A percentile compares a stretch with the other conserved stretches of the same genome.
phyloP scores from a whole-genome alignment of 2,888 invertebrate genomes.

The Sphaeridia pumilis region DNA sequence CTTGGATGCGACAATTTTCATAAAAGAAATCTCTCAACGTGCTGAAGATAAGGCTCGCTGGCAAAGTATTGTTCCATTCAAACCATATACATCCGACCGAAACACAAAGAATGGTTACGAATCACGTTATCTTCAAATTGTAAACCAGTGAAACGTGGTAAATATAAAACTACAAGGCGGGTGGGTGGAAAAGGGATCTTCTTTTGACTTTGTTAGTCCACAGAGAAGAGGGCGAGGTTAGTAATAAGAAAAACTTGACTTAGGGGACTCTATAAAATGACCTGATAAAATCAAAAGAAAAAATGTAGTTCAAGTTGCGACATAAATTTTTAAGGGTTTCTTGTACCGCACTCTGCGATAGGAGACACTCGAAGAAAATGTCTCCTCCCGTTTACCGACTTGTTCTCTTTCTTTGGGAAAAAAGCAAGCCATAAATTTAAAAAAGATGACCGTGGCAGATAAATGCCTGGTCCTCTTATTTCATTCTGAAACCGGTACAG shows the following conservation, averaged over 20 bases:
- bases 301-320: slow-evolving; percentile 26
- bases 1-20: no score
- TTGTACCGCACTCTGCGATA: slow-evolving; percentile 7
- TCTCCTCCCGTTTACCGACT: slow-evolving; percentile 14
- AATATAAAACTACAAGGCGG: neutral
- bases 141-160: neutral
- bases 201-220: neutral
- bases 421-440: slow-evolving; percentile 27
- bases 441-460: slow-evolving; percentile 24
- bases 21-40: no score
- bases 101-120: no score
- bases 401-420: no score
- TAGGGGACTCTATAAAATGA: slow-evolving; percentile 24
- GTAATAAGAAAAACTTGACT: no score
- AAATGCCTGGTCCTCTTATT: slow-evolving; percentile 25
- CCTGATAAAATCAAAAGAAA: slow-evolving; percentile 27
- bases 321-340: slow-evolving; percentile 21
- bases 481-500: slow-evolving; percentile 28
- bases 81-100: no score
- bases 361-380: slow-evolving; percentile 6
- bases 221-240: neutral
- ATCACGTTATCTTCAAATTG: no score
- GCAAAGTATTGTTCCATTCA: no score
- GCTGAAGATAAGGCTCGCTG: no score
- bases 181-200: neutral